Percentiles rank a stretch among this genome's conserved stretches.
Evolutionary conservation across 2,113 vertebrate species (phyloP).

Genomic region (Oryzias melastigma): DNA sequence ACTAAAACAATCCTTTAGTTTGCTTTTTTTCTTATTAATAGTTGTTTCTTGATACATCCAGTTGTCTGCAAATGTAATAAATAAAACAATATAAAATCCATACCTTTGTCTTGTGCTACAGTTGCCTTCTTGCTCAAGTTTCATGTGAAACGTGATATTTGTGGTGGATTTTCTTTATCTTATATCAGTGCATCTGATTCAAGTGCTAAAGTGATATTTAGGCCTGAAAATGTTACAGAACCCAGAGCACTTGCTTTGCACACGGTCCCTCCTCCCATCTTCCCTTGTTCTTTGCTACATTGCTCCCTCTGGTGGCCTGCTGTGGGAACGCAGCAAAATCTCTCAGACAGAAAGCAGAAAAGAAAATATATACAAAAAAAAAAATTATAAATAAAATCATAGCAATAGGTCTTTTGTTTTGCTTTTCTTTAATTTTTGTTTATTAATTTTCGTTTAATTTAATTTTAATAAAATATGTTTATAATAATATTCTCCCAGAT

Average conservation of each 20-base stretch:
- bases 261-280: constrained; percentile 57
- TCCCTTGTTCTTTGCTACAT: constrained; percentile 39
- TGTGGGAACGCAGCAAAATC: not conserved
- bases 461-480: too few species aligned
- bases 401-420: too few species aligned
- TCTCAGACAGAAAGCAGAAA: not conserved
- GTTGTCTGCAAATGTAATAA: constrained; percentile 30
- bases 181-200: not conserved
- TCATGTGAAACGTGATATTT: constrained; percentile 26
- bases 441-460: too few species aligned
- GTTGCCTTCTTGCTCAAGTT: constrained; percentile 39
- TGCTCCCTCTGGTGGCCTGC: constrained; percentile 65
- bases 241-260: constrained; percentile 69
- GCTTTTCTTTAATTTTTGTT: too few species aligned
- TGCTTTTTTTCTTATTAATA: constrained; percentile 4
- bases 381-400: too few species aligned
- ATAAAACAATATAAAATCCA: constrained; percentile 37
- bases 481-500: too few species aligned
- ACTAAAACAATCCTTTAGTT: not conserved
- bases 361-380: not conserved
- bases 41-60: constrained; percentile 14
- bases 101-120: constrained; percentile 54
- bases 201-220: constrained; percentile 37
- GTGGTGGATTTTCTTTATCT: constrained; percentile 21
- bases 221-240: constrained; percentile 54